Evolutionary conservation across 2,797 vertebrate genomes (phyloP).

Genomic region (Arnoldichthys spilopterus): DNA sequence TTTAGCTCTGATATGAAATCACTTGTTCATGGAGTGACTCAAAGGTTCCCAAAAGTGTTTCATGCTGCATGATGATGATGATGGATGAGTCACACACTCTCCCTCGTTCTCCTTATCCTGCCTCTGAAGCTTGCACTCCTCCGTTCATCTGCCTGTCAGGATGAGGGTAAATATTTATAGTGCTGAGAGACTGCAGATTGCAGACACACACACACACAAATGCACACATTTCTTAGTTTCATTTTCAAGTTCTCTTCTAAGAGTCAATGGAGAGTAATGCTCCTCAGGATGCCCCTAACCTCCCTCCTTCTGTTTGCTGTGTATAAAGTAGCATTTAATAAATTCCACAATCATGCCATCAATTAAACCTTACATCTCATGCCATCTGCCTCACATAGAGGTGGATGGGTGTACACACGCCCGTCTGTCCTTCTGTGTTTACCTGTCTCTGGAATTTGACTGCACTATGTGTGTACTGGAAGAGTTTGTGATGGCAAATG

Average conservation of each 20-base stretch:
- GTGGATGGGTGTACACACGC: neutral
- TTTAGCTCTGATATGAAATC: constrained; percentile 31
- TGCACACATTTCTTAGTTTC: constrained; percentile 35
- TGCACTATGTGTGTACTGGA: neutral
- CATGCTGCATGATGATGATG: constrained; percentile 19
- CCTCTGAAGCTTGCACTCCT: constrained; percentile 40
- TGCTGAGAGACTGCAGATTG: neutral
- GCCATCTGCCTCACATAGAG: neutral
- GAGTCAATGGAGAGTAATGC: neutral
- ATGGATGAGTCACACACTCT: constrained; percentile 53
- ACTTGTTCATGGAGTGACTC: constrained; percentile 63
- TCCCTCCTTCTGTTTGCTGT: neutral
- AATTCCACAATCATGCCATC: neutral
- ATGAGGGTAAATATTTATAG: constrained; percentile 40
- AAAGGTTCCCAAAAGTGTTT: constrained; percentile 64
- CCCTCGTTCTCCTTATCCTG: constrained; percentile 61
- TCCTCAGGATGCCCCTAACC: neutral
- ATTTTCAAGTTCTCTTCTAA: constrained; percentile 43
- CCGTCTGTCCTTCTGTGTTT: neutral
- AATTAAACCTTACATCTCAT: neutral
- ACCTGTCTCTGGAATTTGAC: neutral
- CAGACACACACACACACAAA: no score
- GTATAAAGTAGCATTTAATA: constrained; percentile 19
- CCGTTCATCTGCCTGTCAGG: neutral
- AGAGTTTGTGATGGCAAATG: neutral